Conservation (phyloP, 2,113 vertebrate species). For the Rhabdornis inornatus region DNA sequence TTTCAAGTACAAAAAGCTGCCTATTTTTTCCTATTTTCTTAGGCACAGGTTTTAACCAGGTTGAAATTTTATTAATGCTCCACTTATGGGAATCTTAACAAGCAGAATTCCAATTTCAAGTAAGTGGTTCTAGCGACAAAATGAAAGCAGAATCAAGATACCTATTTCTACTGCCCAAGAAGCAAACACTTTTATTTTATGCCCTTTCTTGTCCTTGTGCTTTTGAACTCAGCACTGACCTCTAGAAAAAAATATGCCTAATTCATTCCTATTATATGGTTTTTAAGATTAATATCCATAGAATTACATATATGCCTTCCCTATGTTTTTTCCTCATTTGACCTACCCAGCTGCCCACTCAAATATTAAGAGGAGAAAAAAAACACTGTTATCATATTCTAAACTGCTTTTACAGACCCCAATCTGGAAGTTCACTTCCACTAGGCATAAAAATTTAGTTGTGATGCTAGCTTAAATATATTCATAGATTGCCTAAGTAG, state of each 20-base stretch:
- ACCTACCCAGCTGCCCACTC: background rate
- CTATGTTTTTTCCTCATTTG: background rate
- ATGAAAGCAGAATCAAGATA: background rate
- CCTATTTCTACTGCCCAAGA: background rate
- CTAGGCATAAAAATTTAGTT: background rate
- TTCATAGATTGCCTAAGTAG: background rate
- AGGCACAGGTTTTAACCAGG: background rate
- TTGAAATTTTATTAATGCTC: background rate
- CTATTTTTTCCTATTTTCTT: background rate
- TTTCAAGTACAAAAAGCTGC: background rate
- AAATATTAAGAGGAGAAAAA: background rate
- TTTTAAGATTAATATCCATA: background rate
- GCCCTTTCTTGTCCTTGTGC: background rate
- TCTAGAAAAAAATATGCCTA: background rate
- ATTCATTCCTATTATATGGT: background rate
- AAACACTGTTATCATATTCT: background rate
- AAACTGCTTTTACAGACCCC: background rate
- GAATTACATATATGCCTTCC: background rate
- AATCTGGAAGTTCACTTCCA: background rate
- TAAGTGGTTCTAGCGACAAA: background rate
- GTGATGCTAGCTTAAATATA: background rate
- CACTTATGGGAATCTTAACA: background rate
- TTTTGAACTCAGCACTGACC: background rate
- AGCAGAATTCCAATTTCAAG: background rate
- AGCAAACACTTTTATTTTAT: background rate